These are phyloP conservation scores for Anastrepha ludens DNA, from an alignment of 1,140 invertebrate genomes.

Conservation along the genomic window DNA sequence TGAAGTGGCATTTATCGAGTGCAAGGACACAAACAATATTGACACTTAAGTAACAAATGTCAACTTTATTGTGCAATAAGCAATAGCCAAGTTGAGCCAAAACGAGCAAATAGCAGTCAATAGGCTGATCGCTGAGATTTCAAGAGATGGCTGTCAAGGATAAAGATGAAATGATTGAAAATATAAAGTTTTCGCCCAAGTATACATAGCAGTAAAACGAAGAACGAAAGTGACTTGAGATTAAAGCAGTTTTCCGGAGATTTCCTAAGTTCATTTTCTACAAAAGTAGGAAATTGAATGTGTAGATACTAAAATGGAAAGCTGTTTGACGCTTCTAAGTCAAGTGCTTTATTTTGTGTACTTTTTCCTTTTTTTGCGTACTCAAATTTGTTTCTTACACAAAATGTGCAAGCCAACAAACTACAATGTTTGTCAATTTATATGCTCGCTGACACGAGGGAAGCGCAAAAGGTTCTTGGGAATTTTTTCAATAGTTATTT, in stretches of 20 bases:
- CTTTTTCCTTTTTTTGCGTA: neutral
- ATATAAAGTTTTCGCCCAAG: constrained; percentile 4
- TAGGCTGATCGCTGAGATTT: constrained; percentile 30
- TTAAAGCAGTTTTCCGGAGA: constrained; percentile 1
- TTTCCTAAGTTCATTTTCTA: neutral
- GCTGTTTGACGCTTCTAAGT: neutral
- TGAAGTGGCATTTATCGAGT: constrained; percentile 2
- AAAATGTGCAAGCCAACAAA: constrained; percentile 17
- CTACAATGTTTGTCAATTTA: constrained; percentile 31
- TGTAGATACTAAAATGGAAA: constrained; percentile 1
- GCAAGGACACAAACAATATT: constrained; percentile 22
- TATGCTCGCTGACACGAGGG: neutral
- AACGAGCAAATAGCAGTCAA: constrained; percentile 35
- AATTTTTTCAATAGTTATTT: neutral
- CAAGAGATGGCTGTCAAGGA: constrained; percentile 28
- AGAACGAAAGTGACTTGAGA: neutral
- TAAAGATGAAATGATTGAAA: constrained; percentile 40
- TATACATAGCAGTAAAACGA: neutral
- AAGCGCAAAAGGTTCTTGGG: neutral
- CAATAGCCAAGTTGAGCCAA: constrained; percentile 26
- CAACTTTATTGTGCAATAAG: constrained; percentile 21
- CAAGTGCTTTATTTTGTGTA: constrained; percentile 2
- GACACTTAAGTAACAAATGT: constrained; percentile 51
- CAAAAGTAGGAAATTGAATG: constrained; percentile 25
- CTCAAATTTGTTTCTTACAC: constrained; percentile 38